These are phyloP conservation scores for Anolis sagrei DNA, from an alignment of 2,113 vertebrate species.

Conservation along the genomic window DNA sequence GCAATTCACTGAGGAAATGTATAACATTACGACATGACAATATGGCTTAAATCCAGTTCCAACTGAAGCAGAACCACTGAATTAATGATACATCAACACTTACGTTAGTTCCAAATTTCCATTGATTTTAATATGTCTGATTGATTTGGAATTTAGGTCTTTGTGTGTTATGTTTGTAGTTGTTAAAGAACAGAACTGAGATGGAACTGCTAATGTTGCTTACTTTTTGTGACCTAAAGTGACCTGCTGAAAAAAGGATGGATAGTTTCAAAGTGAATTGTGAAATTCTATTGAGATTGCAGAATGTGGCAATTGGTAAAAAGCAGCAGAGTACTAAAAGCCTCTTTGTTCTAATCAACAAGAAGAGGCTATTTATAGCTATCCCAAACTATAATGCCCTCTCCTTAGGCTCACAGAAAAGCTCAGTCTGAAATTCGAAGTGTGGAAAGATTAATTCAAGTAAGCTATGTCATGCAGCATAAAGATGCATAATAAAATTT, in stretches of 20 bases:
- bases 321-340: not conserved
- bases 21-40: too few relatives aligned
- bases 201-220: not conserved
- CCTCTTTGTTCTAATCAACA: not conserved
- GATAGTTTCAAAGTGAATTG: not conserved
- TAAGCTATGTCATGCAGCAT: not conserved
- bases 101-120: too few relatives aligned
- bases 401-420: not conserved
- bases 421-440: not conserved
- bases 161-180: not conserved
- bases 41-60: too few relatives aligned
- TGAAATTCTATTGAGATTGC: too few relatives aligned
- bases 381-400: not conserved
- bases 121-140: too few relatives aligned
- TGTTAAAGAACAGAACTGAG: not conserved
- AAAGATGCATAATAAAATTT: not conserved
- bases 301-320: not conserved
- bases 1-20: not conserved
- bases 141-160: too few relatives aligned
- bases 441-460: not conserved
- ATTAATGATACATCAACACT: too few relatives aligned
- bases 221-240: not conserved
- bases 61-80: too few relatives aligned
- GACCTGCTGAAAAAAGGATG: not conserved
- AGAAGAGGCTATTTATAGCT: not conserved